These are phyloP conservation scores for Podarcis muralis DNA, from an alignment of 2,113 vertebrate genomes.

Conservation along the genomic window DNA sequence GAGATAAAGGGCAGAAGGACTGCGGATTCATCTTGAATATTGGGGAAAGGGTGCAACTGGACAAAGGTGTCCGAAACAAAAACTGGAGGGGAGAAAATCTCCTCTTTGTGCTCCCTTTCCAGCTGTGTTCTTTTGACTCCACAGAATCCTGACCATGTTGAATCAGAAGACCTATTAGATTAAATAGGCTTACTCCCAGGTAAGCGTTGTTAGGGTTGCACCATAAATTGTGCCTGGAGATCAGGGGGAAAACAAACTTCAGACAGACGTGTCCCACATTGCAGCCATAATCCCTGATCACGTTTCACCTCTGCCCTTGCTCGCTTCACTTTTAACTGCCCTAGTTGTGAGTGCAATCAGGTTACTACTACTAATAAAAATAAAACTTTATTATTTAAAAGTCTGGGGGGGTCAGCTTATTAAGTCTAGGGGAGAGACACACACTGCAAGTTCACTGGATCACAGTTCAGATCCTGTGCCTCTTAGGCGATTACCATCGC, in stretches of 20 bases:
- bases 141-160: slow-evolving; percentile 3
- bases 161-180: too few species aligned
- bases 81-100: neutral
- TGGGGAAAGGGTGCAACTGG: neutral
- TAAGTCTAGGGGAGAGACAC: neutral
- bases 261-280: neutral
- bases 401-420: too few species aligned
- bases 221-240: neutral
- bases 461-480: too few species aligned
- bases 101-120: neutral
- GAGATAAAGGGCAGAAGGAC: slow-evolving; percentile 25
- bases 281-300: neutral
- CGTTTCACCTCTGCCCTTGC: neutral
- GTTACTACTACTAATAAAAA: neutral
- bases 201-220: neutral
- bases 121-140: slow-evolving; percentile 29
- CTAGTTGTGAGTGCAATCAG: neutral
- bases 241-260: slow-evolving; percentile 24
- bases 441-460: too few species aligned
- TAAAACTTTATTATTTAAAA: neutral
- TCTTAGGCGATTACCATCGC: neutral
- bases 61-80: neutral
- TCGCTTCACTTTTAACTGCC: too few species aligned
- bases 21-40: neutral
- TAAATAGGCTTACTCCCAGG: neutral